Percentiles rank a stretch among this genome's conserved stretches.
Conservation (phyloP, 1,140 invertebrate genomes). For the Anthonomus grandis region DNA sequence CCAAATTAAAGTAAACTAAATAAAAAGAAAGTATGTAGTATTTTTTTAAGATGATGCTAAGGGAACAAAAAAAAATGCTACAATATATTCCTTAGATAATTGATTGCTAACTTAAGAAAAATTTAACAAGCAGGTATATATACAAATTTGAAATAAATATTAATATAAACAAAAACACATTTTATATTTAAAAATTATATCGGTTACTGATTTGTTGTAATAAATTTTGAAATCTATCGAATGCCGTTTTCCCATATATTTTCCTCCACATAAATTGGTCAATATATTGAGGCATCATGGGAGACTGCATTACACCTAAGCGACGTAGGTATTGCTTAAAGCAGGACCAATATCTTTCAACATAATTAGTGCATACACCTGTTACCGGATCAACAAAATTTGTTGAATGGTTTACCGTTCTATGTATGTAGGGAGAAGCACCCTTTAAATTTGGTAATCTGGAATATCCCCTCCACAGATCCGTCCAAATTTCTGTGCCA, state of each 20-base stretch:
- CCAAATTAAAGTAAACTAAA: no score
- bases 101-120: no score
- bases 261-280: slow-evolving; percentile 13
- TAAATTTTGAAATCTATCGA: not conserved
- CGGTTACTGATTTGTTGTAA: not conserved
- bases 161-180: no score
- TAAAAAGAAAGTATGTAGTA: no score
- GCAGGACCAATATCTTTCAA: slow-evolving; percentile 4
- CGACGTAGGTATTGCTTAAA: slow-evolving; percentile 7
- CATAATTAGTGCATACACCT: slow-evolving; percentile 9
- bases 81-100: no score
- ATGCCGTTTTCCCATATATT: slow-evolving; percentile 4
- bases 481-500: slow-evolving; percentile 13
- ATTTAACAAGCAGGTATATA: no score
- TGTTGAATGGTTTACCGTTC: slow-evolving; percentile 10
- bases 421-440: slow-evolving; percentile 9
- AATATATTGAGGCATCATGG: not conserved
- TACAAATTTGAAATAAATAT: no score
- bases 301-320: not conserved
- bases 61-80: no score
- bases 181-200: no score
- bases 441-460: not conserved
- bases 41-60: no score
- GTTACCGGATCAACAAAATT: slow-evolving; percentile 13
- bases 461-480: slow-evolving; percentile 6